Evolutionary conservation across 2,113 vertebrate species (phyloP).

Genomic region (Anseranas semipalmata): DNA sequence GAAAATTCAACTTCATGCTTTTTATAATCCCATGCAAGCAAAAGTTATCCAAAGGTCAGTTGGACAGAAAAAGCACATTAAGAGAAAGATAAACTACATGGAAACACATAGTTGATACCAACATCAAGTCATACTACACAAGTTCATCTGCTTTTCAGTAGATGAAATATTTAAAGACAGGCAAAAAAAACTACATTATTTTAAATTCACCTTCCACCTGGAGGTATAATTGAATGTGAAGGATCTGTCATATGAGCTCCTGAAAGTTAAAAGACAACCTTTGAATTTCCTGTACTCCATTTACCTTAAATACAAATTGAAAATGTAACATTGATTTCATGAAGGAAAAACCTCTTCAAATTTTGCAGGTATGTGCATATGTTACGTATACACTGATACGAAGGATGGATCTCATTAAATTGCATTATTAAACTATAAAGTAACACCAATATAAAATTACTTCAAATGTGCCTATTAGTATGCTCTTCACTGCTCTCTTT

Average conservation of each 20-base stretch:
- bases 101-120: background rate
- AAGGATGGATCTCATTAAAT: background rate
- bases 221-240: constrained; percentile 56
- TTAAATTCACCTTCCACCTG: constrained; percentile 73
- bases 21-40: background rate
- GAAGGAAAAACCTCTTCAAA: background rate
- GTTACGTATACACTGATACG: background rate
- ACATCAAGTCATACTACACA: background rate
- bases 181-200: background rate
- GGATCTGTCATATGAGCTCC: constrained; percentile 62
- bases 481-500: background rate
- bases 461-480: background rate
- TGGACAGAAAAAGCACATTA: background rate
- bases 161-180: background rate
- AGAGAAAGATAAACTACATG: background rate
- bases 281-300: background rate
- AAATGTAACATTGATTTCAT: background rate
- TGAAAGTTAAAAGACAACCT: constrained; percentile 41
- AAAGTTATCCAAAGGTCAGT: background rate
- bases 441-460: background rate
- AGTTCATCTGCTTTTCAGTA: too few species aligned
- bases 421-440: background rate
- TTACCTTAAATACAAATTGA: background rate
- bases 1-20: background rate
- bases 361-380: background rate